Percentiles rank a stretch among this genome's conserved stretches.
Evolutionary conservation across 2,888 invertebrate genomes (phyloP).

Genomic region (Megalurothrips usitatus): DNA sequence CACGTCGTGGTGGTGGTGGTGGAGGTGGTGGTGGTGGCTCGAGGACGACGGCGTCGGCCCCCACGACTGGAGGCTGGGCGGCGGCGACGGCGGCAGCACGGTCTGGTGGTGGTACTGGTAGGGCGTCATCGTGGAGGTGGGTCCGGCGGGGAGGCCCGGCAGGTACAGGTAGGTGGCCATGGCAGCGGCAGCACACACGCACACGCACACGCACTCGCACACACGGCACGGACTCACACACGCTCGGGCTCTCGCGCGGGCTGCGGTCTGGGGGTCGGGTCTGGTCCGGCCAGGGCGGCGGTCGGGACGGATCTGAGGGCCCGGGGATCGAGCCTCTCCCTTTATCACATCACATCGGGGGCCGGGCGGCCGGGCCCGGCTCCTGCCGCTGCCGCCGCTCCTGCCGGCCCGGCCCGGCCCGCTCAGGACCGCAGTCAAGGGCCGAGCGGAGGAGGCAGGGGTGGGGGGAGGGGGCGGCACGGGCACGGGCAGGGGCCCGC

Average conservation of each 20-base stretch:
- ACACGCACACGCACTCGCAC: neutral
- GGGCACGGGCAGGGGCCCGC: no score
- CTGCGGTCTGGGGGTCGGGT: neutral
- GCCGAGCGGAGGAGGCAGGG: neutral
- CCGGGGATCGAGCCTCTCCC: neutral
- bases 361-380: neutral
- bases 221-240: neutral
- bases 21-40: neutral
- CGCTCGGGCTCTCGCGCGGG: neutral
- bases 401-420: neutral
- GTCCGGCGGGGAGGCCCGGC: neutral
- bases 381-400: neutral
- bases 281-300: neutral
- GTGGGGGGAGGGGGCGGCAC: neutral
- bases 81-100: constrained; percentile 14
- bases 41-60: neutral
- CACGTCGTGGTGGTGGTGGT: neutral
- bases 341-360: neutral
- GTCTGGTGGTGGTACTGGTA: neutral
- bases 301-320: constrained; percentile 2
- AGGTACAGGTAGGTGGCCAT: constrained; percentile 10
- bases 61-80: constrained; percentile 20
- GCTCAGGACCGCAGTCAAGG: neutral
- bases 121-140: neutral
- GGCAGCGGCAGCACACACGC: neutral